Base-by-base conservation (phyloP, 1,140 invertebrate species). In the Paralvinella palmiformis region DNA sequence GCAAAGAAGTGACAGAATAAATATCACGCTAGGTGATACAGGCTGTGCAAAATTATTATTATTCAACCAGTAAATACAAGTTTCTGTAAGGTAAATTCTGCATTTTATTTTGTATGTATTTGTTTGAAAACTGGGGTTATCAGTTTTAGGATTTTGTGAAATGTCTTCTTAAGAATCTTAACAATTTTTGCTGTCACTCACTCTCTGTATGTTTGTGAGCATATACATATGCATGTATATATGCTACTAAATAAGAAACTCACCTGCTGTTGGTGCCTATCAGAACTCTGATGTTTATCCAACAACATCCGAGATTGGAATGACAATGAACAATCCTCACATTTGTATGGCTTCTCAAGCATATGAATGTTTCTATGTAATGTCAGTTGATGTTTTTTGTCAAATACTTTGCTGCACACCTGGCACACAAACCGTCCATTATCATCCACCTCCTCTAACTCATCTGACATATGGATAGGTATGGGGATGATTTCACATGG, bases 311-410 rank as follows among this genome's bases (percentile, higher is more conserved):
- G 33, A 2, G 35, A 41, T 10, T 24, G 58, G 32, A 96, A 95
- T 65, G 90, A 92, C 31, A 94, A 89, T 29, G 88, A 90, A 78
- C 94, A 96, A 37, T 61, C 59, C 45, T 56, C 48, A 61, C 93
- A 96, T 63, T 90, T 85, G 73, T 90, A 96, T 59, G 91, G 91
- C 53, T 92, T 85, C 75, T 96, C 94, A 81, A 97, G 89, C 72
- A 94, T 95, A 80, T 98, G 94, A 72, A 95, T 95, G 79, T 96
- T 96, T 75, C 94, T 89, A 81, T 98, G 94, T 55, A 96, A 83
- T 60, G 88, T 85, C 66, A 97, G 81, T 77, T 96, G 93, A 72
- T 90, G 90, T 53, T 90, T 88, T 81, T 93, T 92, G 58, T 86
- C 88, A 79, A 97, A 97, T 63, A 88, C 87, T 81, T 95, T 96